Evolutionary conservation across 1,140 invertebrate genomes (phyloP).

Genomic region (Zaprionus taronus): DNA sequence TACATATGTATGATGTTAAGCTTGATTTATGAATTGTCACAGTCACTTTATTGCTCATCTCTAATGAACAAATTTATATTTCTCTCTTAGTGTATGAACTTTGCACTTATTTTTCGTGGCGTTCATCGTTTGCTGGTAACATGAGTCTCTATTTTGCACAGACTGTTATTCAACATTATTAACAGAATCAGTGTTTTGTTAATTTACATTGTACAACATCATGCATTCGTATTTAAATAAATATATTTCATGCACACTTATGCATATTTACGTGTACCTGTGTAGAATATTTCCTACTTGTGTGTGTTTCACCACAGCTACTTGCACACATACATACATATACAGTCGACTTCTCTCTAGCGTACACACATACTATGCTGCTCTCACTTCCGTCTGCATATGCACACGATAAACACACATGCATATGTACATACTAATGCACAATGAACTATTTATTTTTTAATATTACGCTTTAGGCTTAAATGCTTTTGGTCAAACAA

Average conservation of each 20-base stretch:
- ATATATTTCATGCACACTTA: constrained; percentile 1
- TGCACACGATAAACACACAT: constrained; percentile 13
- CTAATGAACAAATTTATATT: neutral
- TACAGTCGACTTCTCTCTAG: constrained; percentile 24
- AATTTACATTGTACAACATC: neutral
- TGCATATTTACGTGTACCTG: neutral
- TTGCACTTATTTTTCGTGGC: constrained; percentile 1
- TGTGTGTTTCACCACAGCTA: constrained; percentile 37
- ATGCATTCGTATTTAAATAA: constrained; percentile 7
- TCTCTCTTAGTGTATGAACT: neutral
- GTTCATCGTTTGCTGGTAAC: neutral
- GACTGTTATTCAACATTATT: neutral
- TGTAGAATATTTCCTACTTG: constrained; percentile 38
- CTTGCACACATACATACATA: neutral
- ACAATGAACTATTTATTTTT: constrained; percentile 5
- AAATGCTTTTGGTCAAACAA: neutral
- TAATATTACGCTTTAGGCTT: neutral
- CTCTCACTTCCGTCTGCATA: constrained; percentile 46
- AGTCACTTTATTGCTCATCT: constrained; percentile 17
- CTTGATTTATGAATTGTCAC: constrained; percentile 8
- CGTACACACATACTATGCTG: constrained; percentile 22
- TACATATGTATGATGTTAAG: neutral
- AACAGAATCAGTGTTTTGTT: neutral
- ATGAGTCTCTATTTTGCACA: neutral
- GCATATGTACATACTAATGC: neutral